Conservation (phyloP, 2,888 invertebrate genomes). For the Electrophaes corylata region DNA sequence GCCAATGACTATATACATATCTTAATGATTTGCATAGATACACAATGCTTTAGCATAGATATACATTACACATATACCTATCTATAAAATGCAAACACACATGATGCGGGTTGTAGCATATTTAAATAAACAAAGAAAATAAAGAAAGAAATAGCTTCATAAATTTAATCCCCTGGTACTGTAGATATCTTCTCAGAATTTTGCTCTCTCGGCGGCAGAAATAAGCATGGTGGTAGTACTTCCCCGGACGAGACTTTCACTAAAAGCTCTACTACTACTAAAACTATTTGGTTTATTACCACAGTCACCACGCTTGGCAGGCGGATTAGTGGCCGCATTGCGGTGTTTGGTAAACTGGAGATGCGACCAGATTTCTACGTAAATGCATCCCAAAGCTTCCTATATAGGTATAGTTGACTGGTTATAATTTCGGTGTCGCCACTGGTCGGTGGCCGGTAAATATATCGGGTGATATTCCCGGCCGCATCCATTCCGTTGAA, state of each 20-base stretch:
- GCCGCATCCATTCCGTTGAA: slow-evolving; percentile 61
- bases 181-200: too few relatives aligned
- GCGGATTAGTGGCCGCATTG: too few relatives aligned
- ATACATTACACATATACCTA: background rate
- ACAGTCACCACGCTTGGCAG: too few relatives aligned
- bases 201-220: too few relatives aligned
- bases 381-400: background rate
- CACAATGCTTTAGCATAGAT: background rate
- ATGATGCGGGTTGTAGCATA: background rate
- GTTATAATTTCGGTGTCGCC: slow-evolving; percentile 60
- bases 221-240: too few relatives aligned
- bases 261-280: too few relatives aligned
- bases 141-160: too few relatives aligned
- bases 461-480: slow-evolving; percentile 58
- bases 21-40: slow-evolving; percentile 24
- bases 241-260: too few relatives aligned
- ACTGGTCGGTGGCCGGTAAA: slow-evolving; percentile 61
- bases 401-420: slow-evolving; percentile 19
- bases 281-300: too few relatives aligned
- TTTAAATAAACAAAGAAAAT: too few relatives aligned
- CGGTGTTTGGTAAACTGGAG: too few relatives aligned
- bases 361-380: background rate
- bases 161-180: too few relatives aligned
- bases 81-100: background rate
- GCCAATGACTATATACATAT: slow-evolving; percentile 42